Evolutionary conservation across 1,140 invertebrate species (phyloP).

Genomic region (Bursaphelenchus mucronatus): DNA sequence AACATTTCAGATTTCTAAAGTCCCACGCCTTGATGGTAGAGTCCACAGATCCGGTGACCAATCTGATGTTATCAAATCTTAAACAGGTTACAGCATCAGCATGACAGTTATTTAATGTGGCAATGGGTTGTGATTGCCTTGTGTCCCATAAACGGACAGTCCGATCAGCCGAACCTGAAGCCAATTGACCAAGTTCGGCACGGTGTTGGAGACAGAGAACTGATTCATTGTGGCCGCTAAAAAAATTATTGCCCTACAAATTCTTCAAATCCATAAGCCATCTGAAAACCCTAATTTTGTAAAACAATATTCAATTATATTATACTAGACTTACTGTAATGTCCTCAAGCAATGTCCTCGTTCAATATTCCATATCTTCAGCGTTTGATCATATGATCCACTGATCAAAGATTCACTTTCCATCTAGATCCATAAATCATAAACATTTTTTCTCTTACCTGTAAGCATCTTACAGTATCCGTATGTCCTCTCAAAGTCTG

Average conservation of each 20-base stretch:
- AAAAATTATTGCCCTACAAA: conserved; percentile 4
- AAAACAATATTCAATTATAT: conserved; percentile 21
- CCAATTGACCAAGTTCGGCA: conserved; percentile 62
- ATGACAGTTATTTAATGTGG: conserved; percentile 63
- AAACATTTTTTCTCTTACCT: conserved; percentile 56
- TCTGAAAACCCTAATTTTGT: background rate
- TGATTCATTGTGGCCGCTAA: conserved; percentile 64
- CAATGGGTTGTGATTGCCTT: conserved; percentile 60
- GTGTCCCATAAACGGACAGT: conserved; percentile 66
- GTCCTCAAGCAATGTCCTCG: conserved; percentile 62
- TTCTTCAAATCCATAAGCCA: no score
- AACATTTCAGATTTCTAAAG: conserved; percentile 62
- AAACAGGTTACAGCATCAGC: conserved; percentile 65
- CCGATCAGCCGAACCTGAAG: conserved; percentile 66
- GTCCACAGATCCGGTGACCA: conserved; percentile 65
- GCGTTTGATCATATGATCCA: conserved; percentile 61
- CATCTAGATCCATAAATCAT: conserved; percentile 58
- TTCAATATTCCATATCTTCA: conserved; percentile 61
- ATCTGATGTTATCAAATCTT: conserved; percentile 63
- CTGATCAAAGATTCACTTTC: conserved; percentile 64
- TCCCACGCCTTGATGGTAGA: conserved; percentile 66
- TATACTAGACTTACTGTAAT: conserved; percentile 52
- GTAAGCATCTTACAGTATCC: conserved; percentile 65
- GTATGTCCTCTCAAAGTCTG: conserved; percentile 66
- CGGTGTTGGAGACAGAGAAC: conserved; percentile 66